Evolutionary conservation across 2,888 invertebrate genomes (phyloP).

Genomic region (Pasiphila rectangulata): DNA sequence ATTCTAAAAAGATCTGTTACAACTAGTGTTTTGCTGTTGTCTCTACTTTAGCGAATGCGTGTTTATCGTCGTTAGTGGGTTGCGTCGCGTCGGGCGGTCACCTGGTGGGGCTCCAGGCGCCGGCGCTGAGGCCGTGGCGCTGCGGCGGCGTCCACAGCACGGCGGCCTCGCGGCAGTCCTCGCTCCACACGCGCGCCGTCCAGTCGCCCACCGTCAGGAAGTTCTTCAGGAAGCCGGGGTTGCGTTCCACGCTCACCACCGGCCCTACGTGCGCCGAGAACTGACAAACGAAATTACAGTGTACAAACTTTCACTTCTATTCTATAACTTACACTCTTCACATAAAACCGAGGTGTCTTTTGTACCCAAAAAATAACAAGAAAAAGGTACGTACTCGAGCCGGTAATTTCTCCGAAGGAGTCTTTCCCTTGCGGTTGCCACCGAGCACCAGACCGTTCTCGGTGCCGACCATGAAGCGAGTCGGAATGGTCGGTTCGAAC

Average conservation of each 20-base stretch:
- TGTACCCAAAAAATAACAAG: not conserved
- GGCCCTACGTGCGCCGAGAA: constrained; percentile 89
- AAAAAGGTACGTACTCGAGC: constrained; percentile 74
- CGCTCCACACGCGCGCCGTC: constrained; percentile 95
- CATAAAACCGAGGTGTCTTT: not conserved
- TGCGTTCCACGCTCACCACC: constrained; percentile 91
- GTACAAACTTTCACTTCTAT: too few species aligned
- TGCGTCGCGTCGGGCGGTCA: not conserved
- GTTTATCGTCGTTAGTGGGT: too few species aligned
- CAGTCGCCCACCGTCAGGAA: constrained; percentile 97
- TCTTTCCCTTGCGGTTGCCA: constrained; percentile 87
- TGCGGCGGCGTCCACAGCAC: constrained; percentile 91
- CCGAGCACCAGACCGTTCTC: constrained; percentile 84
- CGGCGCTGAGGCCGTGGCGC: constrained; percentile 84
- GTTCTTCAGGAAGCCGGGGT: constrained; percentile 95
- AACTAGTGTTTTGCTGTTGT: too few species aligned
- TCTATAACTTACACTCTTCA: not conserved
- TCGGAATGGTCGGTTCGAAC: constrained; percentile 87
- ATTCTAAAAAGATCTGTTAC: too few species aligned
- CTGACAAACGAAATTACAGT: constrained; percentile 42
- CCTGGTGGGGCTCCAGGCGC: constrained; percentile 92
- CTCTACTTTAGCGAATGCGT: too few species aligned
- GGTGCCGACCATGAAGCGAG: constrained; percentile 87
- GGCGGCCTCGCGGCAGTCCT: constrained; percentile 94
- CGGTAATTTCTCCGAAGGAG: constrained; percentile 83